These are phyloP conservation scores for Acronicta psi DNA, from an alignment of 2,888 invertebrate genomes.

Conservation along the genomic window DNA sequence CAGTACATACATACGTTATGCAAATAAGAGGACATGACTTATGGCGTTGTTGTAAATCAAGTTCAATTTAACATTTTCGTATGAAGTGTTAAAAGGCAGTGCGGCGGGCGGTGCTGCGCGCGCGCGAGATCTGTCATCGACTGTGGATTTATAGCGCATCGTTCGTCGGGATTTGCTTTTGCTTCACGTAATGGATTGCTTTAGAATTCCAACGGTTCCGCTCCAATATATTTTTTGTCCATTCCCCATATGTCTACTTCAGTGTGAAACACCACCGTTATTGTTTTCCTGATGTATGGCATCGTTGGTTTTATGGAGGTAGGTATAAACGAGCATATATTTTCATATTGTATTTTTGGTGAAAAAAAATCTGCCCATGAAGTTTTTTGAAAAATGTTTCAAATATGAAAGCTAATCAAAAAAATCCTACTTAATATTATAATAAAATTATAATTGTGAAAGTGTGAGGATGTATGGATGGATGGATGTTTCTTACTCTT, in stretches of 20 bases:
- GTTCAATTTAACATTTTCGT: slow-evolving; percentile 68
- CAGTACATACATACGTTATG: slow-evolving; percentile 51
- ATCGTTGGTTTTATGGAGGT: slow-evolving; percentile 47
- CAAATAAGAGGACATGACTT: slow-evolving; percentile 50
- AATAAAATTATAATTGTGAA: too few species aligned
- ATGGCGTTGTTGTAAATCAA: slow-evolving; percentile 64
- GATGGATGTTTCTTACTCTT: too few species aligned
- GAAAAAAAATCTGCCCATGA: slow-evolving; percentile 18
- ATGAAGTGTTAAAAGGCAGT: slow-evolving; percentile 69
- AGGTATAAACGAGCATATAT: slow-evolving; percentile 42
- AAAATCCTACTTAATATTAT: too few species aligned
- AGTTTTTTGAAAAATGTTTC: slow-evolving; percentile 22
- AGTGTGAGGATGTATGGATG: too few species aligned
- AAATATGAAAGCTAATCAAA: slow-evolving; percentile 14
- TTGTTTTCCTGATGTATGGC: slow-evolving; percentile 55
- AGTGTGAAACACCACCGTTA: slow-evolving; percentile 53
- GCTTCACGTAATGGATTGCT: slow-evolving; percentile 66
- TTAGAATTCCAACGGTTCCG: slow-evolving; percentile 59
- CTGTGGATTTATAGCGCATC: slow-evolving; percentile 70
- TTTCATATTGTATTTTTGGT: slow-evolving; percentile 28
- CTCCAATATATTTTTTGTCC: slow-evolving; percentile 58
- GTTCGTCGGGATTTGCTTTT: slow-evolving; percentile 68
- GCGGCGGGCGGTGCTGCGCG: slow-evolving; percentile 55
- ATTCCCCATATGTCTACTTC: slow-evolving; percentile 59
- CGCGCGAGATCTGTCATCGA: slow-evolving; percentile 70